phyloP scores from a whole-genome alignment of 1,140 invertebrate species.

The Campodea augens region DNA sequence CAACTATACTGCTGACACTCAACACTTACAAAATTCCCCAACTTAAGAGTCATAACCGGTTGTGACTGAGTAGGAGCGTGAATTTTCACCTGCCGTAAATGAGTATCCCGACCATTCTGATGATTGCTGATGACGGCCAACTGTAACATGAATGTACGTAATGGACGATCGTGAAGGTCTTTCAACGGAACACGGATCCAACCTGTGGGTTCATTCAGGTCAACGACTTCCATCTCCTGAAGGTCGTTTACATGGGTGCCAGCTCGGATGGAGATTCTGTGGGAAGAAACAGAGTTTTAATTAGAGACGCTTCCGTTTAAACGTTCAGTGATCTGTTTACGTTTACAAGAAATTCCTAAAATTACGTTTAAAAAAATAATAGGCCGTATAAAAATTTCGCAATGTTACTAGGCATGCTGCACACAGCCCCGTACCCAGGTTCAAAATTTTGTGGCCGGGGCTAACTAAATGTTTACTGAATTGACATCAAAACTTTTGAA shows the following conservation, averaged over 20 bases:
- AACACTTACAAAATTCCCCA: constrained; percentile 56
- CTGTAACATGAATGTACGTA: constrained; percentile 91
- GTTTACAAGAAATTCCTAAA: no score
- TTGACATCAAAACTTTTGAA: no score
- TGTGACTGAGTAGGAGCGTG: constrained; percentile 74
- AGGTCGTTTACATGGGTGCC: constrained; percentile 95
- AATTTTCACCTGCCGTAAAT: constrained; percentile 91
- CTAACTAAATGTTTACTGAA: no score
- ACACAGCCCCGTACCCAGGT: no score
- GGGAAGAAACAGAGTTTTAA: constrained; percentile 14
- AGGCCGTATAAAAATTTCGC: no score
- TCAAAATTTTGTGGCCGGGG: no score
- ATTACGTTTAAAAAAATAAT: no score
- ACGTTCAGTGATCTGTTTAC: no score
- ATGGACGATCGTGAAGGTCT: constrained; percentile 66
- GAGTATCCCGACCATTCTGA: constrained; percentile 95
- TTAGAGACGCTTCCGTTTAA: no score
- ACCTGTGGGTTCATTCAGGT: constrained; percentile 81
- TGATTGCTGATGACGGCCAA: constrained; percentile 95
- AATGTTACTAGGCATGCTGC: no score
- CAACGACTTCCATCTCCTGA: constrained; percentile 89
- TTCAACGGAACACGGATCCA: constrained; percentile 89
- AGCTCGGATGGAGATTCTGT: constrained; percentile 75
- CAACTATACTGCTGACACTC: constrained; percentile 62
- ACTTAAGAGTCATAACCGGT: constrained; percentile 46